Evolutionary conservation across 2,797 vertebrate genomes (phyloP).

Genomic region (Tenualosa thibaudeaui): DNA sequence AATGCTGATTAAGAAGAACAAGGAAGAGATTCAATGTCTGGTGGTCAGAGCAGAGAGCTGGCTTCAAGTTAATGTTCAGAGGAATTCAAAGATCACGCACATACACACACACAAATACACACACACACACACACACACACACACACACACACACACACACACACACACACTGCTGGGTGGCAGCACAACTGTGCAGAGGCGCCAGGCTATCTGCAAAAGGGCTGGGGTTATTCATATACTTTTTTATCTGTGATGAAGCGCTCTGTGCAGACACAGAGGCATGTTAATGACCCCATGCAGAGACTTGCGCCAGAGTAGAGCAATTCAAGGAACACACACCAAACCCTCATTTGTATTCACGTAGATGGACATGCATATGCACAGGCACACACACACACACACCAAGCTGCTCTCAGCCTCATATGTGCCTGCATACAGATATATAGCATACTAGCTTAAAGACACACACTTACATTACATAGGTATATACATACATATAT

Average conservation of each 20-base stretch:
- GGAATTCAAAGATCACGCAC: conserved; percentile 20
- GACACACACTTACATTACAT: not conserved
- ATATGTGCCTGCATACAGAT: not conserved
- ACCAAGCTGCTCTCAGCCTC: not conserved
- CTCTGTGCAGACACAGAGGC: not conserved
- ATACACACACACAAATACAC: too few relatives aligned
- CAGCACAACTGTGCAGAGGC: not conserved
- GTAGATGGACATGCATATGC: not conserved
- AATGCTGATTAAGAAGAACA: not conserved
- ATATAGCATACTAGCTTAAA: too few relatives aligned
- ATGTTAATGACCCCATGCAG: not conserved
- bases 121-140: too few relatives aligned
- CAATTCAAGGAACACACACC: not conserved
- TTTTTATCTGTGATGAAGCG: not conserved
- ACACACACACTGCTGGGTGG: not conserved
- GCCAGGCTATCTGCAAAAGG: not conserved
- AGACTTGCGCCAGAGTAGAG: not conserved
- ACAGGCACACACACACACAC: not conserved
- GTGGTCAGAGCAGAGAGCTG: not conserved
- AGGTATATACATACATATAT: not conserved
- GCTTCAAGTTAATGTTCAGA: not conserved
- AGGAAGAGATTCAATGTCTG: not conserved
- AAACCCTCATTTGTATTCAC: not conserved
- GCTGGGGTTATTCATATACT: not conserved
- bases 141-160: too few relatives aligned